These are phyloP conservation scores for Baccha elongata DNA, from an alignment of 2,888 invertebrate genomes.

Conservation along the genomic window DNA sequence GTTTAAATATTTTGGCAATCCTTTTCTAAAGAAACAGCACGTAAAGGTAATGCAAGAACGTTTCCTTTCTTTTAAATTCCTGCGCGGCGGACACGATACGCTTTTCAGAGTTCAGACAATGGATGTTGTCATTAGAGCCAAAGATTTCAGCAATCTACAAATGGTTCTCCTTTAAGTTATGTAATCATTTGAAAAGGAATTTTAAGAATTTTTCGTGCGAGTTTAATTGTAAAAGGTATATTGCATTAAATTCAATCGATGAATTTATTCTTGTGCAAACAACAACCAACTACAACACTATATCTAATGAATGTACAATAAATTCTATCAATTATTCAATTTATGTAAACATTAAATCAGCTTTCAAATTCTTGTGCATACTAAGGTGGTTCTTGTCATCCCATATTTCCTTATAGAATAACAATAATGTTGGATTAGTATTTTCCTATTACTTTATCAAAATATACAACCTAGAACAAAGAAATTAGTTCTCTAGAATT, in stretches of 20 bases:
- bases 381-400: constrained; percentile 17
- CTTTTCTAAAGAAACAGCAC: constrained; percentile 20
- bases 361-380: constrained; percentile 13
- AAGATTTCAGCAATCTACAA: constrained; percentile 7
- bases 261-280: not conserved
- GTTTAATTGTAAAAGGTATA: constrained; percentile 43
- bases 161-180: not conserved
- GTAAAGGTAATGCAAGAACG: not conserved
- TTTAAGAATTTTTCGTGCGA: constrained; percentile 32
- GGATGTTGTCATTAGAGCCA: constrained; percentile 31
- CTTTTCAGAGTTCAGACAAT: constrained; percentile 9
- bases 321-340: constrained; percentile 33
- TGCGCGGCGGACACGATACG: not conserved
- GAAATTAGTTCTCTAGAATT: constrained; percentile 44
- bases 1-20: constrained; percentile 15
- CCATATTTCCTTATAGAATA: constrained; percentile 8
- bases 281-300: not conserved
- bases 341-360: constrained; percentile 43
- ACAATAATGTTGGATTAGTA: constrained; percentile 30
- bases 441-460: constrained; percentile 30
- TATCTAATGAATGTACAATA: not conserved
- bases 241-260: constrained; percentile 21
- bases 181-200: constrained; percentile 11
- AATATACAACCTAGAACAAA: constrained; percentile 38
- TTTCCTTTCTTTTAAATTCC: constrained; percentile 20